Percentiles rank a stretch among this genome's conserved stretches.
Conservation (phyloP, 2,888 invertebrate genomes). For the Drosophila niveifrons region DNA sequence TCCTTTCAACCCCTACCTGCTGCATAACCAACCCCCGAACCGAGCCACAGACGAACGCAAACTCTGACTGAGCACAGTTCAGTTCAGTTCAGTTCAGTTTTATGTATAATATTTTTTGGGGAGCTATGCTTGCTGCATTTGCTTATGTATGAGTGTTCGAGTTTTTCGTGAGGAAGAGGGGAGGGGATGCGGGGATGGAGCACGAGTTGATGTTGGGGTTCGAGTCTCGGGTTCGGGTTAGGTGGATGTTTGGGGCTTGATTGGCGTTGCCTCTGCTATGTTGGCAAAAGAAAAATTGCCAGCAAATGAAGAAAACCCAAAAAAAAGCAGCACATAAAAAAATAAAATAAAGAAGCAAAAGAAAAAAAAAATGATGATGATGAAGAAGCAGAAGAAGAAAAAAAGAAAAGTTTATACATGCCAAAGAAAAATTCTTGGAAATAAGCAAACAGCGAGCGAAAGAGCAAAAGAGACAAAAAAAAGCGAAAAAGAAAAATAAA, state of each 20-base stretch:
- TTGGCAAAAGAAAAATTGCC: conserved; percentile 68
- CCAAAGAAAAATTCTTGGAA: conserved; percentile 66
- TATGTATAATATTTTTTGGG: conserved; percentile 61
- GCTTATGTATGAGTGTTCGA: conserved; percentile 33
- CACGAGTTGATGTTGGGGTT: conserved; percentile 1
- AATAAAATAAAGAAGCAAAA: conserved; percentile 6
- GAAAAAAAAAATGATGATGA: conserved; percentile 7
- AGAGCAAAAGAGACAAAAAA: conserved; percentile 16
- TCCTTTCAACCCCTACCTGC: background rate
- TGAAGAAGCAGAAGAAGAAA: background rate
- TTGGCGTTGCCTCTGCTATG: conserved; percentile 53
- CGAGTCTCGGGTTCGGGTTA: conserved; percentile 15
- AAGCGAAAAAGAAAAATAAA: conserved; percentile 19
- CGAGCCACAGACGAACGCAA: conserved; percentile 6
- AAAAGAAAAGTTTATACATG: conserved; percentile 36
- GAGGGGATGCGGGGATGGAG: background rate
- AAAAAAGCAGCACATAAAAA: background rate
- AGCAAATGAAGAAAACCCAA: conserved; percentile 65
- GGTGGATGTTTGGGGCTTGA: conserved; percentile 51
- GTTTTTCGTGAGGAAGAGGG: conserved; percentile 4
- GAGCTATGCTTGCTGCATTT: conserved; percentile 26
- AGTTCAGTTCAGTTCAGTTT: conserved; percentile 54
- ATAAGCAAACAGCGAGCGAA: conserved; percentile 27
- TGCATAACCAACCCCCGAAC: background rate
- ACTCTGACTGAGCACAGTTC: conserved; percentile 9